Conservation (phyloP, 2,113 vertebrate genomes). For the Notothenia coriiceps region DNA sequence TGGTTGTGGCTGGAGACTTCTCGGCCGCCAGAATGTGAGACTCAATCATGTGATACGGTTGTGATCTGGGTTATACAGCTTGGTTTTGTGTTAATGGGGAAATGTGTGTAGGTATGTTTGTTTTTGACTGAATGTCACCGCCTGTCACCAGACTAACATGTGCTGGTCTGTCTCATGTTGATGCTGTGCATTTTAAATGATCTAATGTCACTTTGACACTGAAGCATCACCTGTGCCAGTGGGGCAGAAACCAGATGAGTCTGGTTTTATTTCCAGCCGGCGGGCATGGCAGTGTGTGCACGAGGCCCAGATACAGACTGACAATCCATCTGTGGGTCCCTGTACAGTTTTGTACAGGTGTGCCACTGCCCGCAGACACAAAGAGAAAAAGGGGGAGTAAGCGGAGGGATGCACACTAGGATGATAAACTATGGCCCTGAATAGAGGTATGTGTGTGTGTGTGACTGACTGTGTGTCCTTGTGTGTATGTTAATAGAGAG, state of each 20-base stretch:
- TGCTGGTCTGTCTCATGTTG: slow-evolving; percentile 16
- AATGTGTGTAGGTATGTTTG: slow-evolving; percentile 10
- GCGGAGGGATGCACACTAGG: slow-evolving; percentile 11
- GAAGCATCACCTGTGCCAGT: slow-evolving; percentile 38
- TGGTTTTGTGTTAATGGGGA: slow-evolving; percentile 37
- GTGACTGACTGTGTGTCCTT: slow-evolving; percentile 33
- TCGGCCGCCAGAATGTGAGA: slow-evolving; percentile 77
- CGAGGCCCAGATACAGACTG: slow-evolving; percentile 68
- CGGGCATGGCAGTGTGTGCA: slow-evolving; percentile 38
- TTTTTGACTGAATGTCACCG: slow-evolving; percentile 22
- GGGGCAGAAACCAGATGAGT: slow-evolving; percentile 57
- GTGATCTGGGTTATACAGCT: slow-evolving; percentile 83
- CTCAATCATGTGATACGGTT: slow-evolving; percentile 76
- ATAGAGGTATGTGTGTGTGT: neutral
- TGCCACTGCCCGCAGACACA: slow-evolving; percentile 56
- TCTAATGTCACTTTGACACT: slow-evolving; percentile 45
- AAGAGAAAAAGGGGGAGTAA: slow-evolving; percentile 37
- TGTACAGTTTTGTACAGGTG: slow-evolving; percentile 65
- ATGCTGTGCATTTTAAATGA: slow-evolving; percentile 28
- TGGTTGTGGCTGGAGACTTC: slow-evolving; percentile 82
- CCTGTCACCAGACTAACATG: slow-evolving; percentile 14
- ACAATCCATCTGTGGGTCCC: slow-evolving; percentile 79
- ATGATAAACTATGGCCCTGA: slow-evolving; percentile 66
- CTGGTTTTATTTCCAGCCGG: slow-evolving; percentile 61
- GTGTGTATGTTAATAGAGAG: slow-evolving; percentile 15